A percentile compares a stretch with the other conserved stretches of the same genome.
Conservation (phyloP, 2,113 vertebrate genomes). For the Callocephalon fimbriatum region DNA sequence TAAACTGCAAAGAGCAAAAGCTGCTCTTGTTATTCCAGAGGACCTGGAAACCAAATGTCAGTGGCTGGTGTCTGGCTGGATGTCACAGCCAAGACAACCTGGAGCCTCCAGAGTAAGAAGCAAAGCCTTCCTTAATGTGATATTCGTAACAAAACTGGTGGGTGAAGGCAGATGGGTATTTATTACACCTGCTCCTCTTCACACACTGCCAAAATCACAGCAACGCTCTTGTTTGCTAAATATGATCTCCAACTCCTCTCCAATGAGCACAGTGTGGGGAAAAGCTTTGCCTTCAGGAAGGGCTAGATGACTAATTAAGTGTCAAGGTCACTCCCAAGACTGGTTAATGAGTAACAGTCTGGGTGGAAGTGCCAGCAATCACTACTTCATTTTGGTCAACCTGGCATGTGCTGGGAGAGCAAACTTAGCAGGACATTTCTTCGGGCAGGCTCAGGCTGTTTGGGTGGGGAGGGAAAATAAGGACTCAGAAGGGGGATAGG, state of each 20-base stretch:
- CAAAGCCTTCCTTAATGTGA: background rate
- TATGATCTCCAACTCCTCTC: background rate
- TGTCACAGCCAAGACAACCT: background rate
- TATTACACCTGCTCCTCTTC: background rate
- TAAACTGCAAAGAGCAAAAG: background rate
- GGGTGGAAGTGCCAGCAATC: background rate
- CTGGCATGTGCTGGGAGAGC: background rate
- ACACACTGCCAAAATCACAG: background rate
- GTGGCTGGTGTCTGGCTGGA: background rate
- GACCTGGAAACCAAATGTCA: fast-evolving
- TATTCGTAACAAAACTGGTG: background rate
- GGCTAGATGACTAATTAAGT: constrained; percentile 4
- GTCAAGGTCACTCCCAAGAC: constrained; percentile 44
- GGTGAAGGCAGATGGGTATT: background rate
- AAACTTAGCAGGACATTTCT: background rate
- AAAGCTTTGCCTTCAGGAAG: background rate
- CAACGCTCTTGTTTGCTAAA: background rate
- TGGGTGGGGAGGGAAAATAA: background rate
- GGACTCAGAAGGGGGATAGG: background rate
- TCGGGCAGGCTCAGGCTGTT: background rate
- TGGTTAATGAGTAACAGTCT: constrained; percentile 26
- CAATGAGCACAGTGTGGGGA: background rate
- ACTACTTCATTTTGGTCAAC: background rate
- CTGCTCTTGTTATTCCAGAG: background rate
- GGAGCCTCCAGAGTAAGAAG: background rate